Conservation (phyloP, 2,113 vertebrate genomes). For the Albula glossodonta region DNA sequence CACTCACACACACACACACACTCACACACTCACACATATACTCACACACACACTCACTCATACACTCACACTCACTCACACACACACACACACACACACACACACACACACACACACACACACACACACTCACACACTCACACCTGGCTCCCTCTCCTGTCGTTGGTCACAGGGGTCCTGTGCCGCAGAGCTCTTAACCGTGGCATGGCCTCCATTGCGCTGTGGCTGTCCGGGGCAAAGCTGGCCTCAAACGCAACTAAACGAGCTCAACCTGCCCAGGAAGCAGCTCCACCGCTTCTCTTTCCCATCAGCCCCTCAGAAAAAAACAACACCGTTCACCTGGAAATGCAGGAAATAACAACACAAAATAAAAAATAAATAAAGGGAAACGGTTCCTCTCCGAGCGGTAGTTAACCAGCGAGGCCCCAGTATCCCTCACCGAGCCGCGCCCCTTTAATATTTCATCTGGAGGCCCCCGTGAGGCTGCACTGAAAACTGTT, state of each 20-base stretch:
- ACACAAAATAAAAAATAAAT: slow-evolving; percentile 22
- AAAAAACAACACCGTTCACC: neutral
- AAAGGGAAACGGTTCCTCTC: slow-evolving; percentile 32
- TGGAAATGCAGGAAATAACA: neutral
- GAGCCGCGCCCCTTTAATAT: slow-evolving; percentile 75
- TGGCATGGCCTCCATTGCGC: neutral
- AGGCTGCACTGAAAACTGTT: slow-evolving; percentile 56
- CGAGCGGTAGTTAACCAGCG: slow-evolving; percentile 64
- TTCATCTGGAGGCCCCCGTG: slow-evolving; percentile 65
- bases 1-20: slow-evolving; percentile 49
- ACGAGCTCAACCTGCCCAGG: neutral
- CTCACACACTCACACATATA: too few relatives aligned
- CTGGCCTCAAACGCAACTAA: neutral
- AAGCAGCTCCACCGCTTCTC: neutral
- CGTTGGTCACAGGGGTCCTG: slow-evolving; percentile 11
- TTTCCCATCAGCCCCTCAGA: neutral
- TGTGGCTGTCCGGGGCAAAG: too few relatives aligned
- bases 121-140: slow-evolving; percentile 7
- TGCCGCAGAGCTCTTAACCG: neutral
- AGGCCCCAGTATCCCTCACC: slow-evolving; percentile 65
- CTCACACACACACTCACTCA: too few relatives aligned
- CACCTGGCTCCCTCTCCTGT: neutral
- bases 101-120: too few relatives aligned
- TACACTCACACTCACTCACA: too few relatives aligned
- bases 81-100: too few relatives aligned